Conservation (phyloP, 2,888 invertebrate species). For the Andrena praecox region DNA sequence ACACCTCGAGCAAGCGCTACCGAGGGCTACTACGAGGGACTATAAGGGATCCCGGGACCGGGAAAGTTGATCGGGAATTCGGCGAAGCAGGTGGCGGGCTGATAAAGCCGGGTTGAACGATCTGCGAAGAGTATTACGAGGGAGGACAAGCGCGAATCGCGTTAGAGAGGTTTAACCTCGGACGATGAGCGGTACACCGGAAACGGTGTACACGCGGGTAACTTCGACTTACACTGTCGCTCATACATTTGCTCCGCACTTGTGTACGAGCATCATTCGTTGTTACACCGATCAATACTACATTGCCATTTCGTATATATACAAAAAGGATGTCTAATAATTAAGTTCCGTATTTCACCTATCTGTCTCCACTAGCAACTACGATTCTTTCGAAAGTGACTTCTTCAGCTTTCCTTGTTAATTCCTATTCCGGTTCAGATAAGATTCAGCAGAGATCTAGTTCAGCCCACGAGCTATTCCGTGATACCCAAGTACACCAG, state of each 20-base stretch:
- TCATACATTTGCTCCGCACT: not conserved
- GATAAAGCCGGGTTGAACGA: constrained; percentile 41
- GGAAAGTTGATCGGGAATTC: constrained; percentile 33
- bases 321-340: too few relatives aligned
- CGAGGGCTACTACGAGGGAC: not conserved
- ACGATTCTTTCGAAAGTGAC: too few relatives aligned
- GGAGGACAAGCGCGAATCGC: constrained; percentile 6
- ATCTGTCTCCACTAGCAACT: too few relatives aligned
- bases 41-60: not conserved
- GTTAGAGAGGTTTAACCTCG: constrained; percentile 9
- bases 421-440: too few relatives aligned
- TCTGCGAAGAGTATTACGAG: constrained; percentile 14
- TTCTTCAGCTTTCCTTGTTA: too few relatives aligned
- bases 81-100: constrained; percentile 20
- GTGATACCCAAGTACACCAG: too few relatives aligned
- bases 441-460: too few relatives aligned
- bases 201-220: not conserved
- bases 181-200: not conserved
- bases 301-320: too few relatives aligned
- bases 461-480: too few relatives aligned
- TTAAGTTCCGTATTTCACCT: too few relatives aligned
- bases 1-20: not conserved
- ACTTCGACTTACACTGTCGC: not conserved
- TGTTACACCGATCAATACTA: not conserved
- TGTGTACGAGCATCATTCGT: not conserved